Conservation (phyloP, 2,113 vertebrate species). For the Callospermophilus lateralis region DNA sequence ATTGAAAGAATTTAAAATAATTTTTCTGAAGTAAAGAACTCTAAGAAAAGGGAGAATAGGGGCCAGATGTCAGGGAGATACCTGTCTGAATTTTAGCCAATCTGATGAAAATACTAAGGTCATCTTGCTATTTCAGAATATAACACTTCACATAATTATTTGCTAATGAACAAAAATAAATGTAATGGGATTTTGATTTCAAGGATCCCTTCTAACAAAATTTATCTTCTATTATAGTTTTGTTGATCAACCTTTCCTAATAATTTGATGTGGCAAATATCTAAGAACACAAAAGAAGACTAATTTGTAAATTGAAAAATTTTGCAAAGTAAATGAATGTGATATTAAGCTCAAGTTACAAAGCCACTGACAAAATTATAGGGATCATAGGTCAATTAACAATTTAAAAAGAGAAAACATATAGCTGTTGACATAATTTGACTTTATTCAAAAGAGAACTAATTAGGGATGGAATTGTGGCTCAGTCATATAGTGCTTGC, state of each 20-base stretch:
- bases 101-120: not conserved
- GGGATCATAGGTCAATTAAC: not conserved
- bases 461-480: too few species aligned
- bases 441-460: not conserved
- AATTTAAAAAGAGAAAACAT: not conserved
- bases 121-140: not conserved
- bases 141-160: slow-evolving; percentile 2
- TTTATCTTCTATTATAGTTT: not conserved
- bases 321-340: not conserved
- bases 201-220: not conserved
- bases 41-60: not conserved
- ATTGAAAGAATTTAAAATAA: not conserved
- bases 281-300: not conserved
- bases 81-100: not conserved
- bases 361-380: slow-evolving; percentile 10
- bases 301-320: not conserved
- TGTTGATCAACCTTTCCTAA: not conserved
- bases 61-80: not conserved
- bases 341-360: not conserved
- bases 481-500: too few species aligned
- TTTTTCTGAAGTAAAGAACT: not conserved
- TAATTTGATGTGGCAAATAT: not conserved
- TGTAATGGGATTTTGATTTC: not conserved
- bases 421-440: not conserved
- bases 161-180: not conserved